phyloP scores from a whole-genome alignment of 2,113 vertebrate genomes.

The Vulpes vulpes region DNA sequence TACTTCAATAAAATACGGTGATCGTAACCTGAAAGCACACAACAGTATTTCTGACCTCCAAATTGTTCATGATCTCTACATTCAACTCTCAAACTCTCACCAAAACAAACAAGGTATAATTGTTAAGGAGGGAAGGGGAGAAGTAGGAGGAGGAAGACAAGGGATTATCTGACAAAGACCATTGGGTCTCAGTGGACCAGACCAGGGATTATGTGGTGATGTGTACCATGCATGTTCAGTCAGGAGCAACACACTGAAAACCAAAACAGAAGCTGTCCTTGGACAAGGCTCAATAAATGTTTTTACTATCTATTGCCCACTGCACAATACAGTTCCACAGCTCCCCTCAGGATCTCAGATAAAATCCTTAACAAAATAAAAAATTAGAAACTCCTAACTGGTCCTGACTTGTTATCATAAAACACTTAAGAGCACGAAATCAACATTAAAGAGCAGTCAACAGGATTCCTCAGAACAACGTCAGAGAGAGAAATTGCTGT shows the following conservation, averaged over 20 bases:
- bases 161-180: conserved; percentile 37
- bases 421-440: conserved; percentile 60
- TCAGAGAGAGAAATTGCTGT: conserved; percentile 45
- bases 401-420: conserved; percentile 80
- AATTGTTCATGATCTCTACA: conserved; percentile 54
- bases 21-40: conserved; percentile 26
- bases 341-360: conserved; percentile 66
- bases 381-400: conserved; percentile 67
- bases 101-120: conserved; percentile 53
- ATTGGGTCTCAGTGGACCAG: not conserved
- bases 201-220: conserved; percentile 37
- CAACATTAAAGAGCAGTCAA: conserved; percentile 52
- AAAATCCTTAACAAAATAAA: conserved; percentile 69
- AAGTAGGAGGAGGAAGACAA: not conserved
- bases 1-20: conserved; percentile 66
- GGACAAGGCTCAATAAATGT: conserved; percentile 70
- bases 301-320: conserved; percentile 24
- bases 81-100: not conserved
- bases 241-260: conserved; percentile 4
- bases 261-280: conserved; percentile 70
- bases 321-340: not conserved
- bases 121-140: not conserved
- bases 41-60: conserved; percentile 54
- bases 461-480: conserved; percentile 57
- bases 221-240: not conserved